phyloP scores from a whole-genome alignment of 2,888 invertebrate genomes.

The Holacanthella duospinosa region DNA sequence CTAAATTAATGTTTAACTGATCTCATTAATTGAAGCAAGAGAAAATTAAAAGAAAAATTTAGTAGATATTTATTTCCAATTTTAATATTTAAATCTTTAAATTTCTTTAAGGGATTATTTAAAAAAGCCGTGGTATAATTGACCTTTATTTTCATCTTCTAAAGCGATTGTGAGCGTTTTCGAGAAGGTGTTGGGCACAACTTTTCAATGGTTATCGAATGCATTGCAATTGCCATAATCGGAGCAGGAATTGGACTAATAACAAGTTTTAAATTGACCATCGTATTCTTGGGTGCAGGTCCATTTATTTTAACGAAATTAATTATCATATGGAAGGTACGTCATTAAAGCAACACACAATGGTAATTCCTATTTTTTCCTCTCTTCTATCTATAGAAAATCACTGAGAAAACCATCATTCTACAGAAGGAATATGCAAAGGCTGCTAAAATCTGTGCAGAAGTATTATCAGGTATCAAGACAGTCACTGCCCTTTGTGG shows the following conservation, averaged over 20 bases:
- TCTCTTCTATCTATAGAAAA: constrained; percentile 21
- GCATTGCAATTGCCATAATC: constrained; percentile 41
- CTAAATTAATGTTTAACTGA: too few relatives aligned
- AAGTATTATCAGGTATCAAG: constrained; percentile 59
- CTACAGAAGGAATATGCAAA: constrained; percentile 51
- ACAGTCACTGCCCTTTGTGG: constrained; percentile 71
- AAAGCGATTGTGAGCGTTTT: constrained; percentile 46
- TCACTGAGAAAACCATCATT: constrained; percentile 33
- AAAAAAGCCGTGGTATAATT: too few relatives aligned
- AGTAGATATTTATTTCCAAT: too few relatives aligned
- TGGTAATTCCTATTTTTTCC: background rate
- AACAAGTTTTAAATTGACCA: constrained; percentile 47
- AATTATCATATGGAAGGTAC: constrained; percentile 41
- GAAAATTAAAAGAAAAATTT: too few relatives aligned
- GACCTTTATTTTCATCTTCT: constrained; percentile 16
- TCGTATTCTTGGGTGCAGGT: constrained; percentile 47
- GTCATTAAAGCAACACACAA: too few relatives aligned
- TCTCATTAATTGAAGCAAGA: too few relatives aligned
- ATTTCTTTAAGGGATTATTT: too few relatives aligned
- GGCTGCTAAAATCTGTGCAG: constrained; percentile 64
- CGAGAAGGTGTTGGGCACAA: constrained; percentile 46
- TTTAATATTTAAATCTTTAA: too few relatives aligned
- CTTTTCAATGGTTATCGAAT: constrained; percentile 42
- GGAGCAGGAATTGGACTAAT: constrained; percentile 44
- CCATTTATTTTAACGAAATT: constrained; percentile 43